These are phyloP conservation scores for Apistogramma diplotaenia DNA, from an alignment of 2,113 vertebrate genomes.

Conservation along the genomic window DNA sequence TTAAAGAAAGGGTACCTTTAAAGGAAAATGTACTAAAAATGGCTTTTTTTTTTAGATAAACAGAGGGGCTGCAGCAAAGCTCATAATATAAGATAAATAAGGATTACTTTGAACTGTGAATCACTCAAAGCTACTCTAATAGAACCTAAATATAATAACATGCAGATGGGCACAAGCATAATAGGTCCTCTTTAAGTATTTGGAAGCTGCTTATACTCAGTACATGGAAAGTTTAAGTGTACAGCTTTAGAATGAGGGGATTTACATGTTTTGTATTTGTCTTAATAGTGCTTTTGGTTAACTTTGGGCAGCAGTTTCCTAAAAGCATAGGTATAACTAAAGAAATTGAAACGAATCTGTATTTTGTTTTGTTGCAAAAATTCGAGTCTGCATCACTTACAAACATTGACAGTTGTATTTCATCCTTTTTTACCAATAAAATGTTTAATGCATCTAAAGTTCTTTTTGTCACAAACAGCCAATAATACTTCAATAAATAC, in stretches of 20 bases:
- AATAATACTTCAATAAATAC: slow-evolving; percentile 6
- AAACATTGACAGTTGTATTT: slow-evolving; percentile 16
- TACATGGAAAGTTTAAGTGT: not conserved
- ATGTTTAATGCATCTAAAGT: slow-evolving; percentile 34
- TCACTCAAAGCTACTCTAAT: not conserved
- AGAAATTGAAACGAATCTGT: slow-evolving; percentile 8
- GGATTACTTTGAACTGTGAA: not conserved
- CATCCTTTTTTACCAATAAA: slow-evolving; percentile 49
- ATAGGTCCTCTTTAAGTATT: not conserved
- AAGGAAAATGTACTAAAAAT: not conserved
- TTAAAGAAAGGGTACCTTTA: not conserved
- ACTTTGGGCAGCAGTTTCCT: slow-evolving; percentile 16
- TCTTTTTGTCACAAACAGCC: not conserved
- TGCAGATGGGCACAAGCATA: not conserved
- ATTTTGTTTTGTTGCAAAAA: slow-evolving; percentile 36
- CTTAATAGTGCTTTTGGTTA: not conserved
- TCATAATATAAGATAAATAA: not conserved
- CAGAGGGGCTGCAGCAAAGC: no score
- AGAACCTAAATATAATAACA: not conserved
- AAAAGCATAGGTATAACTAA: not conserved
- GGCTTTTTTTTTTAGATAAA: not conserved
- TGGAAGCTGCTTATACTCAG: not conserved
- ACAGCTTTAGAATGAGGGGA: not conserved
- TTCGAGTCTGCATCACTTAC: slow-evolving; percentile 33
- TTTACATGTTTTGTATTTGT: not conserved